Conservation (phyloP, 1,140 invertebrate genomes). For the Drosophila aff. region DNA sequence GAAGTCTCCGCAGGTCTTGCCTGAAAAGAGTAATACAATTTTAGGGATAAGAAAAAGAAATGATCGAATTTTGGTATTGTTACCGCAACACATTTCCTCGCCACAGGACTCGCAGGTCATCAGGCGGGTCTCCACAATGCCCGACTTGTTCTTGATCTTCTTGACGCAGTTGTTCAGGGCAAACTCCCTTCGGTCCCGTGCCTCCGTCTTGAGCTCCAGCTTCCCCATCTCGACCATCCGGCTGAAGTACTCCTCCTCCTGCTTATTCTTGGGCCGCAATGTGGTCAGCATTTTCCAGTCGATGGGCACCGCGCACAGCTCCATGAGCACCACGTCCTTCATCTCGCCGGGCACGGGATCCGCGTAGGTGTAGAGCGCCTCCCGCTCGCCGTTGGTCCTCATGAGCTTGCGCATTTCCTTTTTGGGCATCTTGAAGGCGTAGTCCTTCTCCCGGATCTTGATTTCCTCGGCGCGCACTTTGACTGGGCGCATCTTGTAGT, state of each 20-base stretch:
- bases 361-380: slow-evolving; percentile 86
- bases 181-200: slow-evolving; percentile 88
- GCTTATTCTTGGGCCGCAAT: slow-evolving; percentile 91
- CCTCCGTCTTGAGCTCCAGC: slow-evolving; percentile 89
- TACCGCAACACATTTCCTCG: slow-evolving; percentile 12
- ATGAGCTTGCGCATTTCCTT: slow-evolving; percentile 78
- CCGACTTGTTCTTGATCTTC: slow-evolving; percentile 91
- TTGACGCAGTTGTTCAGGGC: slow-evolving; percentile 88
- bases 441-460: slow-evolving; percentile 88
- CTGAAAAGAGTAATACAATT: slow-evolving; percentile 51
- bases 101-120: slow-evolving; percentile 76
- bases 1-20: slow-evolving; percentile 85
- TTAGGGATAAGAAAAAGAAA: neutral
- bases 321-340: slow-evolving; percentile 89
- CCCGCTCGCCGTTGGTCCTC: slow-evolving; percentile 72
- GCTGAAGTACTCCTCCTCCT: slow-evolving; percentile 95
- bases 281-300: slow-evolving; percentile 97
- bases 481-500: slow-evolving; percentile 95
- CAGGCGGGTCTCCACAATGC: slow-evolving; percentile 91
- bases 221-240: slow-evolving; percentile 93
- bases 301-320: slow-evolving; percentile 93
- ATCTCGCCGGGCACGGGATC: slow-evolving; percentile 94
- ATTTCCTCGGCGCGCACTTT: slow-evolving; percentile 90
- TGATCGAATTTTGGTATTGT: neutral
- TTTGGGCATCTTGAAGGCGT: slow-evolving; percentile 86